Percentiles rank a stretch among this genome's conserved stretches.
These are phyloP conservation scores for Diachasma alloeum DNA, from an alignment of 1,140 invertebrate genomes.

Conservation along the genomic window DNA sequence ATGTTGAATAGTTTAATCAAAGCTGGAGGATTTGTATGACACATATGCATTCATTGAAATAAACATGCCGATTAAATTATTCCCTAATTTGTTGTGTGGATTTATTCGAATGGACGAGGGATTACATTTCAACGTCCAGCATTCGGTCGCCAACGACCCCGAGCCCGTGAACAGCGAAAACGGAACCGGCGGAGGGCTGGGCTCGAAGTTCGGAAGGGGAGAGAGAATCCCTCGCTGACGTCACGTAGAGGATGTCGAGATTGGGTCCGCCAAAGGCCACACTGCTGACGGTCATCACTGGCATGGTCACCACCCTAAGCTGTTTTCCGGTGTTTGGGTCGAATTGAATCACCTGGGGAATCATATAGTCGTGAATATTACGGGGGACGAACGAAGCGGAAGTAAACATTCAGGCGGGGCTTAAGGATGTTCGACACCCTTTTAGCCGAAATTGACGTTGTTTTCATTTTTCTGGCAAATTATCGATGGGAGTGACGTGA, in stretches of 20 bases:
- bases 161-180: slow-evolving; percentile 76
- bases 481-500: too few relatives aligned
- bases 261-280: slow-evolving; percentile 70
- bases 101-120: neutral
- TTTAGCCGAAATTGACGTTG: too few relatives aligned
- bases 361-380: too few relatives aligned
- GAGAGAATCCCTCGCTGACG: slow-evolving; percentile 58
- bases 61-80: neutral
- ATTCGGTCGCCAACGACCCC: slow-evolving; percentile 67
- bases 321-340: slow-evolving; percentile 66
- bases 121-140: slow-evolving; percentile 20
- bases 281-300: slow-evolving; percentile 71
- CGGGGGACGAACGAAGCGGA: too few relatives aligned
- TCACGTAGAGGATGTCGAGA: slow-evolving; percentile 66
- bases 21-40: neutral
- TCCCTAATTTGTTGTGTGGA: neutral
- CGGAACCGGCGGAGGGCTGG: slow-evolving; percentile 73
- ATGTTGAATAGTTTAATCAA: neutral
- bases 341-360: slow-evolving; percentile 65
- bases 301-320: slow-evolving; percentile 71
- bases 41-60: neutral
- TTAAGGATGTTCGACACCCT: too few relatives aligned
- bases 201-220: slow-evolving; percentile 56
- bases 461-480: too few relatives aligned
- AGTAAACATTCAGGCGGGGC: too few relatives aligned